Evolutionary conservation across 2,797 vertebrate species (phyloP), one percentile per base, ranked within the genome.

Genomic region (Xyrichtys novacula): DNA sequence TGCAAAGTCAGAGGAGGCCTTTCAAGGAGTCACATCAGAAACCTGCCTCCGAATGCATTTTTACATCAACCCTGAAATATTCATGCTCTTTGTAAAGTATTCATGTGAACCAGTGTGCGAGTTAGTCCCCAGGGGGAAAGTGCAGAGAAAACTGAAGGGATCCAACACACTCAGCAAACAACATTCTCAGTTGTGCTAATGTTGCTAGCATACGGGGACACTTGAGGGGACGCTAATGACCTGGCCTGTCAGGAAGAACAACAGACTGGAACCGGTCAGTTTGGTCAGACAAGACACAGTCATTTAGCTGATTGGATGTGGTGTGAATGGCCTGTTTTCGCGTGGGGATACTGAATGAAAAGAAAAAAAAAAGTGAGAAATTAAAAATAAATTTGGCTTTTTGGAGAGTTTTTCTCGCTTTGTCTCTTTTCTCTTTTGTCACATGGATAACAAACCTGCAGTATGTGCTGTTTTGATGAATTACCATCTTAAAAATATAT

Each of bases 31-130:
- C 89, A 85, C 85, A 82, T 88, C 85, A 86, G 79, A 90, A 91
- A 91, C 88, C 76, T 86, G 84, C 81, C 76, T 84, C 77, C 81
- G 70, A 84, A 89, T 87, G 83, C 88, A 86, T 91, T 93, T 89
- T 86, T 83, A 92, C 87, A 89, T 90, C 87, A 84, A 87, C 85
- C 67, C 85, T 93, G 79, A 92, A 93, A 94, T 92, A 93, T 92
- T 93, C 78, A 91, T 88, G 72, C 63, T 90, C 83, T 89, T 84
- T 91, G 83, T 91, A 90, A 93, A 92, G 86, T 88, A 93, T 92
- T 93, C 81, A 92, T 92, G 88, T 81, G 87, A 91, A 90, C 87
- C 89, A 88, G 77, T 88, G 85, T 88, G 90, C 83, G 71, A 85
- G 85, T 87, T 86, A 83, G 84, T 91, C 90, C 87, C 90, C 28